Conservation (phyloP, 2,113 vertebrate genomes). For the Chaetodon trifascialis region DNA sequence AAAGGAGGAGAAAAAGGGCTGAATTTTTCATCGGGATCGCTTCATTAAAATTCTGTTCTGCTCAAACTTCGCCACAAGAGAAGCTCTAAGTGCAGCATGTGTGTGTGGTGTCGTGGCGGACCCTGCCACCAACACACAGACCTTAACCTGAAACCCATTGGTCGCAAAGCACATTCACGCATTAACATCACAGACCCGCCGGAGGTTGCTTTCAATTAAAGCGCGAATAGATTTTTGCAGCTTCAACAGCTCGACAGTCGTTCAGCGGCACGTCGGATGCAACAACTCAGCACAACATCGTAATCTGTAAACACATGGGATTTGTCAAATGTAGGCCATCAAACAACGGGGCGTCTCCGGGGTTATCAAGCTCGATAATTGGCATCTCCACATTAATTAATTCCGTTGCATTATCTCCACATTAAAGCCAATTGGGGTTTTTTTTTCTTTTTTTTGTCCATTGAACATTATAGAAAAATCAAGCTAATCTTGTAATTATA, state of each 20-base stretch:
- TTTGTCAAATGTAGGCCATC: slow-evolving; percentile 57
- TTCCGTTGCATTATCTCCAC: slow-evolving; percentile 56
- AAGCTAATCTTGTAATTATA: slow-evolving; percentile 70
- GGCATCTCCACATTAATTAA: slow-evolving; percentile 63
- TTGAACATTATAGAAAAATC: slow-evolving; percentile 57
- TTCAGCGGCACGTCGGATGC: slow-evolving; percentile 5
- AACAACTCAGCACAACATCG: slow-evolving; percentile 14
- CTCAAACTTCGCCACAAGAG: slow-evolving; percentile 50
- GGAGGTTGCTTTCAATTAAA: slow-evolving; percentile 34
- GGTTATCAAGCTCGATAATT: slow-evolving; percentile 60
- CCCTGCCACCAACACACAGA: slow-evolving; percentile 28
- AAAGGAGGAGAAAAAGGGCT: slow-evolving; percentile 1
- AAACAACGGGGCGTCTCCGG: slow-evolving; percentile 44
- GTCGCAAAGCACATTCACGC: slow-evolving; percentile 44
- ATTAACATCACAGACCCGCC: not conserved
- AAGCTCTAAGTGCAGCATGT: slow-evolving; percentile 39
- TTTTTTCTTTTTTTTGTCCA: slow-evolving; percentile 33
- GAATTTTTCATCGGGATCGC: slow-evolving; percentile 69
- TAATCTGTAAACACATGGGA: slow-evolving; percentile 61
- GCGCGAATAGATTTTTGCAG: slow-evolving; percentile 18
- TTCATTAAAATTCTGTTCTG: slow-evolving; percentile 64
- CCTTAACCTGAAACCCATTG: slow-evolving; percentile 45
- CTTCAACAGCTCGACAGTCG: slow-evolving; percentile 4
- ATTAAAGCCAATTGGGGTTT: slow-evolving; percentile 55
- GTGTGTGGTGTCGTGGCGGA: slow-evolving; percentile 38